Evolutionary conservation across 2,113 vertebrate species (phyloP).

Genomic region (Chroicocephalus ridibundus): DNA sequence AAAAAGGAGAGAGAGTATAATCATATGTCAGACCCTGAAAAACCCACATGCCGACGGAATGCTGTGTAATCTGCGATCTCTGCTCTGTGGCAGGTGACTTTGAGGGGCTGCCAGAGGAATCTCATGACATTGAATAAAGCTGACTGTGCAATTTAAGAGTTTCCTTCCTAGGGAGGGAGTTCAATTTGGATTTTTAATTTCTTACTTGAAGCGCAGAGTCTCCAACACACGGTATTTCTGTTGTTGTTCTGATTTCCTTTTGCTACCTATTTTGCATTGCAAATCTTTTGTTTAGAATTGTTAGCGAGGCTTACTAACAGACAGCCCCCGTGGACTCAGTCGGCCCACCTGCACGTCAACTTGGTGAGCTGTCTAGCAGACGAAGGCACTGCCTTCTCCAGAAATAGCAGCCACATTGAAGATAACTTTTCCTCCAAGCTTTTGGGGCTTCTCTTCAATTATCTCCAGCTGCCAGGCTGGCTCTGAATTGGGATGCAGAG

Average conservation of each 20-base stretch:
- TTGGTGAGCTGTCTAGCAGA: background rate
- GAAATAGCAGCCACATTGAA: background rate
- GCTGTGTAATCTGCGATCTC: fast-evolving
- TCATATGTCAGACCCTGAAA: background rate
- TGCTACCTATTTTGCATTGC: background rate
- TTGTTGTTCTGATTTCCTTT: background rate
- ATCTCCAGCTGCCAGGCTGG: background rate
- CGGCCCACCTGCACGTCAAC: fast-evolving
- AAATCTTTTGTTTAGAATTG: background rate
- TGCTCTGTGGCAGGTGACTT: background rate
- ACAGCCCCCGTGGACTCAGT: background rate
- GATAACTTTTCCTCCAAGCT: background rate
- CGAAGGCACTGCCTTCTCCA: background rate
- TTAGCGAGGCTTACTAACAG: background rate
- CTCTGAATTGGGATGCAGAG: background rate
- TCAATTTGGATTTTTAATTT: background rate
- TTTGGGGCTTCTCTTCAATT: background rate
- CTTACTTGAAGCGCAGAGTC: background rate
- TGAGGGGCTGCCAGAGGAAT: background rate
- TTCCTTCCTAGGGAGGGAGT: background rate
- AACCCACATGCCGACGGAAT: background rate
- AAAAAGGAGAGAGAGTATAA: background rate
- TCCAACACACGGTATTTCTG: background rate
- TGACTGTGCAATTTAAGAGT: background rate
- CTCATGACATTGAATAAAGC: background rate